phyloP scores from a whole-genome alignment of 2,113 vertebrate genomes.

The Mobula hypostoma region DNA sequence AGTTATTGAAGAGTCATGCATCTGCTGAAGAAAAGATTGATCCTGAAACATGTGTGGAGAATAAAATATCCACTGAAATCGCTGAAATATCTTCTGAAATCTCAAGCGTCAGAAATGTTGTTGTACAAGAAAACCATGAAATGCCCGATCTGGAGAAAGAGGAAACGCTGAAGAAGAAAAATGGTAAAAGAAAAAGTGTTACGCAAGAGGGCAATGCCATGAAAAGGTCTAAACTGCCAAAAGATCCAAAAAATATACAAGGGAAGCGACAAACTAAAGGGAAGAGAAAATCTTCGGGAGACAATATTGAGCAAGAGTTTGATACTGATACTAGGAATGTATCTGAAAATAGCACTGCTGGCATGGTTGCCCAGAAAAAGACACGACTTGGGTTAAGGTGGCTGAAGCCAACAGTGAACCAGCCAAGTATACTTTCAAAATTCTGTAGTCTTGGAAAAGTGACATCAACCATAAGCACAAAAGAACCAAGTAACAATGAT shows the following conservation, averaged over 20 bases:
- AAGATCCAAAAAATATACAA: constrained; percentile 59
- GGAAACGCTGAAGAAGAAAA: constrained; percentile 56
- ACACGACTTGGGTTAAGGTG: constrained; percentile 71
- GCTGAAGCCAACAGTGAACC: constrained; percentile 75
- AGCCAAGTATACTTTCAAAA: constrained; percentile 94
- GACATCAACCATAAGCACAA: constrained; percentile 57
- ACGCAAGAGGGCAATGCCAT: constrained; percentile 79
- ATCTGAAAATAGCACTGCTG: constrained; percentile 46
- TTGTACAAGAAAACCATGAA: constrained; percentile 5
- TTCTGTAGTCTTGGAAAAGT: constrained; percentile 81
- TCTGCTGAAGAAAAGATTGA: constrained; percentile 39
- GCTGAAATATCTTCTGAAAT: not conserved
- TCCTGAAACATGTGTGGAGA: not conserved
- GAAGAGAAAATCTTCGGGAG: constrained; percentile 75
- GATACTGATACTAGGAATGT: constrained; percentile 47
- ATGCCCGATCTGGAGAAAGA: constrained; percentile 49
- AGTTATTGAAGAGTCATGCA: constrained; percentile 68
- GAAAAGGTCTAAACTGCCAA: constrained; percentile 80
- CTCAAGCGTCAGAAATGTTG: not conserved
- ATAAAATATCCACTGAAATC: not conserved
- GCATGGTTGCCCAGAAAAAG: constrained; percentile 61
- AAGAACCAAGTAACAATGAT: constrained; percentile 53
- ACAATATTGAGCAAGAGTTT: constrained; percentile 49
- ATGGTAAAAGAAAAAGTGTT: constrained; percentile 84
- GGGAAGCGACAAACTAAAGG: constrained; percentile 75